These are phyloP conservation scores for Bombyx huttoni DNA, from an alignment of 2,888 invertebrate species.

Conservation along the genomic window DNA sequence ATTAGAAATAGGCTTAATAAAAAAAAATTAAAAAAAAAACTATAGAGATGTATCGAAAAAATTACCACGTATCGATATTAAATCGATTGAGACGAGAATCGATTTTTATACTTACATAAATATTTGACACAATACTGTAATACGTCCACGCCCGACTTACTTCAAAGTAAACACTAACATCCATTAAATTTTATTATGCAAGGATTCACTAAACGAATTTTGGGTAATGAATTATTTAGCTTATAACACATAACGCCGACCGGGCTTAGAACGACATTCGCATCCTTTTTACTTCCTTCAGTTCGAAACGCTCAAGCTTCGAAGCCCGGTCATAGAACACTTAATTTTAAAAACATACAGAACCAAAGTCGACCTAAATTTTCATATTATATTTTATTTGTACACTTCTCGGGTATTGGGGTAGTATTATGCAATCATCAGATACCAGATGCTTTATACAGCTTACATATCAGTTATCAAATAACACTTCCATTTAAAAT, in stretches of 20 bases:
- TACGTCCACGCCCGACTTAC: slow-evolving; percentile 24
- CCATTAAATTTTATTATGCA: slow-evolving; percentile 35
- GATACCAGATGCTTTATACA: slow-evolving; percentile 38
- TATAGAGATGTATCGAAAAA: slow-evolving; percentile 16
- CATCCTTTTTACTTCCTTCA: neutral
- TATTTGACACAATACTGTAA: neutral
- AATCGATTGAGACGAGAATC: neutral
- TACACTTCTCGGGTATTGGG: slow-evolving; percentile 65
- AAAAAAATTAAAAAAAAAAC: slow-evolving; percentile 4
- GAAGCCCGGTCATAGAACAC: slow-evolving; percentile 32
- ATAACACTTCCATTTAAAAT: slow-evolving; percentile 62
- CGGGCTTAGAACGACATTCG: slow-evolving; percentile 20
- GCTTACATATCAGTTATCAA: slow-evolving; percentile 51
- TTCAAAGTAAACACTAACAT: slow-evolving; percentile 23
- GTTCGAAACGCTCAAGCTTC: slow-evolving; percentile 1
- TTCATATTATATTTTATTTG: slow-evolving; percentile 19
- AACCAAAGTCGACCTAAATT: slow-evolving; percentile 21
- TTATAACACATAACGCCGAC: slow-evolving; percentile 38
- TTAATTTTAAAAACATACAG: slow-evolving; percentile 41
- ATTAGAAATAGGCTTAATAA: too few species aligned
- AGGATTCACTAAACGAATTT: slow-evolving; percentile 26
- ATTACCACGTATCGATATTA: neutral
- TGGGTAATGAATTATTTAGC: slow-evolving; percentile 33
- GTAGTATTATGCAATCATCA: slow-evolving; percentile 59
- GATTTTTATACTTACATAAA: neutral